Evolutionary conservation across 1,140 invertebrate genomes (phyloP).

Genomic region (Cryptotermes secundus): DNA sequence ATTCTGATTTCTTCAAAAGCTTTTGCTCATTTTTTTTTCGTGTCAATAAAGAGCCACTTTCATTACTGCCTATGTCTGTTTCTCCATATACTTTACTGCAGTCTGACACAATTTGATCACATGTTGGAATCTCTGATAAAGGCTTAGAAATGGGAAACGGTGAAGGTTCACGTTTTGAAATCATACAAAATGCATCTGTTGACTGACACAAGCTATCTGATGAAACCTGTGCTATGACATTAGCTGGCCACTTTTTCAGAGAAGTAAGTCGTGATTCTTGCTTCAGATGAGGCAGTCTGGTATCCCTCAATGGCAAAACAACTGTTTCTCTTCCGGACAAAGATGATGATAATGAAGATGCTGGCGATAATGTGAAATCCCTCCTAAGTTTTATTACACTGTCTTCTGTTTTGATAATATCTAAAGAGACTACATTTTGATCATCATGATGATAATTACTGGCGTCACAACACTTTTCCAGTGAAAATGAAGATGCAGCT

Average conservation of each 20-base stretch:
- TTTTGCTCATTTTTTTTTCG: no score
- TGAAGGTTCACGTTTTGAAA: not conserved
- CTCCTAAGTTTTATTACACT: not conserved
- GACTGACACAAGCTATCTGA: not conserved
- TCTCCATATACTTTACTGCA: not conserved
- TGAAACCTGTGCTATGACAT: not conserved
- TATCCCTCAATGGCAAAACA: not conserved
- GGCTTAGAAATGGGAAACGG: not conserved
- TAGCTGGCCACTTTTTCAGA: not conserved
- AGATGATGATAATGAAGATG: not conserved
- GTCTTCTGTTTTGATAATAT: no score
- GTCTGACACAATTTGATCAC: not conserved
- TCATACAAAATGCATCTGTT: not conserved
- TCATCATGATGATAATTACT: no score
- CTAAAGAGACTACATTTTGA: no score
- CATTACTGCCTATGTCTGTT: no score
- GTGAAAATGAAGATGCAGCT: no score
- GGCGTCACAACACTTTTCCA: no score
- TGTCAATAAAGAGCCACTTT: no score
- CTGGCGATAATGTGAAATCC: no score
- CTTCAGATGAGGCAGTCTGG: not conserved
- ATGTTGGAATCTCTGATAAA: not conserved
- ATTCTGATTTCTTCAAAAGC: no score
- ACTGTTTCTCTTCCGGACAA: not conserved
- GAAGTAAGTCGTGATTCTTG: not conserved